Percentiles rank a stretch among this genome's conserved stretches.
These are phyloP conservation scores for Rana temporaria DNA, from an alignment of 2,113 vertebrate genomes.

Conservation along the genomic window DNA sequence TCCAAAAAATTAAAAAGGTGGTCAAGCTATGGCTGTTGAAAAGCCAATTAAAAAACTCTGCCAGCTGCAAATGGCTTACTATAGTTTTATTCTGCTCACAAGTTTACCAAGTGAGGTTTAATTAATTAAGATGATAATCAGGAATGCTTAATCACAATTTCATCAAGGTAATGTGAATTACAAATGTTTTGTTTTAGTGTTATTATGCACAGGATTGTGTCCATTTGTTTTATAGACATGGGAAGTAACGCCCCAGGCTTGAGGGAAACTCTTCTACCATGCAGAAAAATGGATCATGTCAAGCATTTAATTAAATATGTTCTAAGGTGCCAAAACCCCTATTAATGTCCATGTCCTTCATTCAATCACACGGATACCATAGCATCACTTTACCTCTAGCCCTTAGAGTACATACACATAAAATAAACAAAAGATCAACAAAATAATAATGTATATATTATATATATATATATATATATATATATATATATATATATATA, in stretches of 20 bases:
- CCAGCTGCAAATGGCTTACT: too few species aligned
- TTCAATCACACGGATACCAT: background rate
- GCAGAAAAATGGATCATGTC: conserved; percentile 35
- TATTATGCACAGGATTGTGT: conserved; percentile 32
- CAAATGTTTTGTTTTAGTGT: conserved; percentile 36
- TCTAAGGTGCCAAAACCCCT: background rate
- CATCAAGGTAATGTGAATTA: conserved; percentile 33
- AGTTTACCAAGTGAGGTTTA: background rate
- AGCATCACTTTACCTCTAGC: background rate
- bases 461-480: too few species aligned
- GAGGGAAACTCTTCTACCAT: conserved; percentile 25
- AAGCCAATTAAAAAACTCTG: too few species aligned
- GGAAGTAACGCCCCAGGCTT: conserved; percentile 14
- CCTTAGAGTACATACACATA: background rate
- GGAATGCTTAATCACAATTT: conserved; percentile 23
- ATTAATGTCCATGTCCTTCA: conserved; percentile 15
- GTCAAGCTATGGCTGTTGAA: too few species aligned
- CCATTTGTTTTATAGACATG: conserved; percentile 17
- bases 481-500: too few species aligned
- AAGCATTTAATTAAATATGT: conserved; percentile 41
- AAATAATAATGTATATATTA: background rate
- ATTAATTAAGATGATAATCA: conserved; percentile 24
- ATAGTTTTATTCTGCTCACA: conserved; percentile 19
- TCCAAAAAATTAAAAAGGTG: too few species aligned
- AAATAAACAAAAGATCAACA: background rate